A percentile compares a stretch with the other conserved stretches of the same genome.
Evolutionary conservation across 2,888 invertebrate species (phyloP).

Genomic region (Torymus texanus): DNA sequence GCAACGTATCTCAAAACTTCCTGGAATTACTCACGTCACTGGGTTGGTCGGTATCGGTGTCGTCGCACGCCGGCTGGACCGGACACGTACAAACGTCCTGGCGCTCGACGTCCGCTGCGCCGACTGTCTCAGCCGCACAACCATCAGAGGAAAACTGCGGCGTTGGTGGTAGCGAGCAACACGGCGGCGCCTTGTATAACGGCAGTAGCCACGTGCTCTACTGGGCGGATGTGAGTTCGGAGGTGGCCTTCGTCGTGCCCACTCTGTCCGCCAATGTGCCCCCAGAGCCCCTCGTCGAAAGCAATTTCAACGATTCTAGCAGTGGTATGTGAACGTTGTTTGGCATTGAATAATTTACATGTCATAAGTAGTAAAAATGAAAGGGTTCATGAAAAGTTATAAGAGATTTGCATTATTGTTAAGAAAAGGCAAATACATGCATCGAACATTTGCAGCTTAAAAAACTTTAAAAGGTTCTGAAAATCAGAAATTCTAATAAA

Average conservation of each 20-base stretch:
- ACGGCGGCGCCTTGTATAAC: conserved; percentile 86
- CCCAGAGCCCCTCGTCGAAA: conserved; percentile 64
- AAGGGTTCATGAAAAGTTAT: too few species aligned
- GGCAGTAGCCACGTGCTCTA: conserved; percentile 91
- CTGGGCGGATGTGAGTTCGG: conserved; percentile 96
- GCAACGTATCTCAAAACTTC: conserved; percentile 76
- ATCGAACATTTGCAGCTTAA: too few species aligned
- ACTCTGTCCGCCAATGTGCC: conserved; percentile 70
- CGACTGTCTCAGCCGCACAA: conserved; percentile 64
- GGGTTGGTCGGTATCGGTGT: conserved; percentile 91
- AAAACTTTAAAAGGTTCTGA: too few species aligned
- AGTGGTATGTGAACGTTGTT: conserved; percentile 61
- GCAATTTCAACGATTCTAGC: conserved; percentile 68
- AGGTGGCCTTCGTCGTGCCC: conserved; percentile 96
- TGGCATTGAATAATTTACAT: too few species aligned
- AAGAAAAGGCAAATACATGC: too few species aligned
- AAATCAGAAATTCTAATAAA: too few species aligned
- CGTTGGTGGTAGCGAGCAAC: conserved; percentile 62
- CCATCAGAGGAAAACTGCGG: conserved; percentile 63
- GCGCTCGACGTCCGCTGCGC: conserved; percentile 82
- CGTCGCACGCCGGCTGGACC: conserved; percentile 95
- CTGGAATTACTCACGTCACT: conserved; percentile 80
- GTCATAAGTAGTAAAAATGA: too few species aligned
- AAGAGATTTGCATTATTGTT: too few species aligned
- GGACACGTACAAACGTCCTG: conserved; percentile 93